Base-by-base conservation (phyloP, 2,888 invertebrate species). In the Trilocha varians region DNA sequence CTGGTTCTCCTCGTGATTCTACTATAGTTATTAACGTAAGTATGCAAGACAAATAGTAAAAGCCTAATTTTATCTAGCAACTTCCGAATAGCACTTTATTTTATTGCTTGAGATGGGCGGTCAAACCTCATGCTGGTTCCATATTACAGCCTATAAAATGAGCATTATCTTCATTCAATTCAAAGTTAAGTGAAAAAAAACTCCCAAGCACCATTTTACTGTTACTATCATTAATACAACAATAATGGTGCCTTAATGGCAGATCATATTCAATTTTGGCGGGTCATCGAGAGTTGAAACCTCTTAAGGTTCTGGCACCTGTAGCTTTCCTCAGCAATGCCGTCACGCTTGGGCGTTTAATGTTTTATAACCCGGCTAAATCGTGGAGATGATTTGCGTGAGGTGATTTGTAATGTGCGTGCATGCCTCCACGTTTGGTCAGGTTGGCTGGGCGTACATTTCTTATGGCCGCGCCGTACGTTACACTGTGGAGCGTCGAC, bases 401-500 rank as follows among this genome's bases (percentile, higher is more conserved):
- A 49, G 50, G 61, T 51, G 59, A 59, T 65, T 62, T 56, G 64
- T 55, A 52, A 51, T 52, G 65, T 60, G 59, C 55, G 58, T 54
- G 59, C 57, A 54, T 50, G 50, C 63, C 57, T 63, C 65, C 57
- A 59, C 59, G 57, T 72, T 76, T 68, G 75, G 77, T 62, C 64
- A 65, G 66, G 65, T 74, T 69, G 65, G 53, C 62, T 59, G 65
- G 59, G 64, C 72, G 69, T 71, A 66, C 62, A 66, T 76, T 77
- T 82, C 80, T 79, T 80, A 79, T 78, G 77, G 73, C 61, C 58
- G 53, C 59, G 49, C 51, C 65, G 72, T 82, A 84, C 83, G 83
- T 84, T 83, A 84, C 60, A 70, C 55, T 62, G 56, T 70, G 70
- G 83, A 63, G 68, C 82, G 79, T 53, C 82, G 82, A 83, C 82